Evolutionary conservation across 2,888 invertebrate species (phyloP).

Genomic region (Drosophila anceps): DNA sequence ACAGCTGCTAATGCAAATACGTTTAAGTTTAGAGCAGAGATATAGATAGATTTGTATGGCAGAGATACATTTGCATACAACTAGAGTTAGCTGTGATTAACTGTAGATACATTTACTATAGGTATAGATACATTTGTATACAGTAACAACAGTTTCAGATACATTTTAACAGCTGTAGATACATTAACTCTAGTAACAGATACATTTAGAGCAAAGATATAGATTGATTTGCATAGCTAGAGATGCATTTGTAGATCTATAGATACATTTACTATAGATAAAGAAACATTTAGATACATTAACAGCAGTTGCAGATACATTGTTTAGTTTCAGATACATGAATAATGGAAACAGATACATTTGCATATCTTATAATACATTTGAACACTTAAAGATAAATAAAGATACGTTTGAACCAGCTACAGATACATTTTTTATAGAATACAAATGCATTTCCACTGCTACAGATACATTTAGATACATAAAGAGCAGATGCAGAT

Average conservation of each 20-base stretch:
- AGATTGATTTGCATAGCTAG: background rate
- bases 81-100: background rate
- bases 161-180: background rate
- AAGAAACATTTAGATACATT: no score
- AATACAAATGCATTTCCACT: background rate
- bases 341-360: no score
- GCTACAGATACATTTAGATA: no score
- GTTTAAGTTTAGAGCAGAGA: slow-evolving; percentile 3
- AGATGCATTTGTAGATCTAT: no score
- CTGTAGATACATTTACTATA: slow-evolving; percentile 14
- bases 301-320: no score
- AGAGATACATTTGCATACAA: no score
- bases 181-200: background rate
- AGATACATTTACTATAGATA: no score
- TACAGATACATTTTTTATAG: background rate
- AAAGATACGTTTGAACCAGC: no score
- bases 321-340: no score
- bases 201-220: background rate
- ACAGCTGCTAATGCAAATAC: slow-evolving; percentile 26
- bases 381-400: no score
- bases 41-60: background rate
- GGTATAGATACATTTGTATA: slow-evolving; percentile 13
- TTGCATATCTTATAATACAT: background rate
- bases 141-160: slow-evolving; percentile 1
- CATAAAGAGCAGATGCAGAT: no score